Evolutionary conservation across 2,797 vertebrate species (phyloP).

Genomic region (Lepus townsendii): DNA sequence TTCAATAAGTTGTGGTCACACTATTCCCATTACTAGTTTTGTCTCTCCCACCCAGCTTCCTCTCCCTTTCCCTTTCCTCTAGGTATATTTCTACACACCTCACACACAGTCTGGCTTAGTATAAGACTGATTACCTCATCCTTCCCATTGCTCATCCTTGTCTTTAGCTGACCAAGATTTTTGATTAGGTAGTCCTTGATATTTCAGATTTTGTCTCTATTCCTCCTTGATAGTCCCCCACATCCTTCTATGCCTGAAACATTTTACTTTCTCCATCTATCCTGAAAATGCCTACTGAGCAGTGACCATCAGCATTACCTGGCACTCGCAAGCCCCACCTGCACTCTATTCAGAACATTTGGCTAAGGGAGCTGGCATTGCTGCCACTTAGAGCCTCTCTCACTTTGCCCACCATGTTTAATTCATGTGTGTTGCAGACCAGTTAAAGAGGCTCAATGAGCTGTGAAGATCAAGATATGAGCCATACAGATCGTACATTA

Average conservation of each 20-base stretch:
- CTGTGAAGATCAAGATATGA: conserved; percentile 80
- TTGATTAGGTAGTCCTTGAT: not conserved
- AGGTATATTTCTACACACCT: not conserved
- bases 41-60: not conserved
- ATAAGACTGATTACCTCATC: not conserved
- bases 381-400: conserved; percentile 17
- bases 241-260: not conserved
- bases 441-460: conserved; percentile 74
- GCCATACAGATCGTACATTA: conserved; percentile 71
- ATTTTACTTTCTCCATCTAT: conserved; percentile 12
- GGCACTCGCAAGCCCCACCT: not conserved
- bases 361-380: not conserved
- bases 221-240: not conserved
- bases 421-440: conserved; percentile 79
- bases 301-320: not conserved
- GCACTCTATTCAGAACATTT: conserved; percentile 43
- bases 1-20: not conserved
- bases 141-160: not conserved
- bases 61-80: not conserved
- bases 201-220: conserved; percentile 41
- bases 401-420: conserved; percentile 74
- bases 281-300: conserved; percentile 1
- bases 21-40: not conserved
- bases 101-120: not conserved
- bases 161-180: not conserved